These are phyloP conservation scores for Melinopterus prodromus DNA, from an alignment of 2,888 invertebrate genomes.

Conservation along the genomic window DNA sequence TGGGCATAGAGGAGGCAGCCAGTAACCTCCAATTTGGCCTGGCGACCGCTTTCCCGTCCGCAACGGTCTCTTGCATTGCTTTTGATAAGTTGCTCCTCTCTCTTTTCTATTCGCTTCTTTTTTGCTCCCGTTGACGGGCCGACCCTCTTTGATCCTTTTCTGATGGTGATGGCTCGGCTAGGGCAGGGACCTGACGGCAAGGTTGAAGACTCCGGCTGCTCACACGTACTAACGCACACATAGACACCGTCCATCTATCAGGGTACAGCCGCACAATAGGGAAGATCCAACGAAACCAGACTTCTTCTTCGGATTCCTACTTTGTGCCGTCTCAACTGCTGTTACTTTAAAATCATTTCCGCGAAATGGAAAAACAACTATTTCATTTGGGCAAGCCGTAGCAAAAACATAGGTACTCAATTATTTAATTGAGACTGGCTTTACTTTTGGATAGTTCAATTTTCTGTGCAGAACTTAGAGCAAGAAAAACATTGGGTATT, in stretches of 20 bases:
- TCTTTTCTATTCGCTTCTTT: not conserved
- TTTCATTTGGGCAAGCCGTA: too few relatives aligned
- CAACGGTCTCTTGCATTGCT: slow-evolving; percentile 14
- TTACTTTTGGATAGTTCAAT: too few relatives aligned
- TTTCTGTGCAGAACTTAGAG: too few relatives aligned
- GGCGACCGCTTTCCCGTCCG: not conserved
- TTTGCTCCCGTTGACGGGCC: not conserved
- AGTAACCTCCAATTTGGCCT: slow-evolving; percentile 25
- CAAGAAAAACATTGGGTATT: too few relatives aligned
- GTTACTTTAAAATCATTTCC: too few relatives aligned
- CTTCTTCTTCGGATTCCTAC: too few relatives aligned
- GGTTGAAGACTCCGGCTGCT: not conserved
- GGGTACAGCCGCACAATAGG: not conserved
- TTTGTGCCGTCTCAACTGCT: too few relatives aligned
- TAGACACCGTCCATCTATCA: not conserved
- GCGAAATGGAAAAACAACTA: too few relatives aligned
- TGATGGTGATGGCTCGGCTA: not conserved
- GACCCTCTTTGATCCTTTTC: not conserved
- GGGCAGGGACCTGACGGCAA: slow-evolving; percentile 17
- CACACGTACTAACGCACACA: not conserved
- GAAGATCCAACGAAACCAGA: not conserved
- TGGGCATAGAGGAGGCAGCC: slow-evolving; percentile 7
- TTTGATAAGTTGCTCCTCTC: not conserved
- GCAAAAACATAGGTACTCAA: too few relatives aligned
- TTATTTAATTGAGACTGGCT: too few relatives aligned